These are phyloP conservation scores for Karalla daura DNA, from an alignment of 2,797 vertebrate genomes.

Conservation along the genomic window DNA sequence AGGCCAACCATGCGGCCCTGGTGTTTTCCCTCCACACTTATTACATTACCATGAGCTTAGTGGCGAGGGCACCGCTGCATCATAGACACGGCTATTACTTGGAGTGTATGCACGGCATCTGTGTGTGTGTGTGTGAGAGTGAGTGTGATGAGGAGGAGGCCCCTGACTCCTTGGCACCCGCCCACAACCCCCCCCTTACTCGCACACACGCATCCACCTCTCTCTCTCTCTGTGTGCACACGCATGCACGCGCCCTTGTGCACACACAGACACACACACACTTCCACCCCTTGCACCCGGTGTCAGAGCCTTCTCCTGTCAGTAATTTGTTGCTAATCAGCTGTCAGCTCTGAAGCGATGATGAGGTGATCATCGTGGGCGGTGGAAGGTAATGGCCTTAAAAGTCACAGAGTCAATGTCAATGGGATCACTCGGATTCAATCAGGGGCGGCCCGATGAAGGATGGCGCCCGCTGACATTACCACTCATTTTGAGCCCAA, in stretches of 20 bases:
- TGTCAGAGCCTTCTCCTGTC: slow-evolving; percentile 86
- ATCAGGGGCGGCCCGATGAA: slow-evolving; percentile 91
- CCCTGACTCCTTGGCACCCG: slow-evolving; percentile 46
- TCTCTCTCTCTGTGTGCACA: no score
- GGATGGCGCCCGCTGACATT: slow-evolving; percentile 98
- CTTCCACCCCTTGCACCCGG: slow-evolving; percentile 44
- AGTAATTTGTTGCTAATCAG: slow-evolving; percentile 99
- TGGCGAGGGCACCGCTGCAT: slow-evolving; percentile 34
- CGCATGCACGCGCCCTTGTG: slow-evolving; percentile 9
- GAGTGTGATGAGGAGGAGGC: slow-evolving; percentile 13
- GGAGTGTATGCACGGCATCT: slow-evolving; percentile 30
- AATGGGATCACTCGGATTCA: slow-evolving; percentile 98
- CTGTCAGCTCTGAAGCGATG: slow-evolving; percentile 92
- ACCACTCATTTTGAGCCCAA: slow-evolving; percentile 99
- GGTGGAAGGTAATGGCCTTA: slow-evolving; percentile 98
- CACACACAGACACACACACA: slow-evolving; percentile 28
- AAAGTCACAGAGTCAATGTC: slow-evolving; percentile 99
- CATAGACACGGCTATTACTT: slow-evolving; percentile 62
- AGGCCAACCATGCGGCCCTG: slow-evolving; percentile 31
- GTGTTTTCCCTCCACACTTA: slow-evolving; percentile 48
- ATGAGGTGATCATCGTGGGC: slow-evolving; percentile 93
- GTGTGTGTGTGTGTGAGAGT: slow-evolving; percentile 17
- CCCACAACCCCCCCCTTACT: neutral
- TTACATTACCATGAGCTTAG: slow-evolving; percentile 67
- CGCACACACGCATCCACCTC: slow-evolving; percentile 15